These are phyloP conservation scores for Stenichneumon culpator DNA, from an alignment of 2,888 invertebrate genomes.

Conservation along the genomic window DNA sequence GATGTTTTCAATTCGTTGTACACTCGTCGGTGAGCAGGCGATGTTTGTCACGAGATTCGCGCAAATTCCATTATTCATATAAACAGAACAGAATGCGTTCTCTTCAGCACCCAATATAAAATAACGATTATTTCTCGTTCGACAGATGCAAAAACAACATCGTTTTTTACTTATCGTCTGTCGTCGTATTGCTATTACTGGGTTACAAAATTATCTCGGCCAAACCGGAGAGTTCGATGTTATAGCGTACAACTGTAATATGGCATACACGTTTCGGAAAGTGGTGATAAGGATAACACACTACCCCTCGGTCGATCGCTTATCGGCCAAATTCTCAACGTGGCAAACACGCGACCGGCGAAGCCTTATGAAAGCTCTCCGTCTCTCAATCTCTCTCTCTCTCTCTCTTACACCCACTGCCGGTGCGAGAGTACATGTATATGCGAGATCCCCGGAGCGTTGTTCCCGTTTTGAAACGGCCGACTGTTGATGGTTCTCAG, in stretches of 20 bases:
- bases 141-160: constrained; percentile 29
- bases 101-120: neutral
- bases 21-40: neutral
- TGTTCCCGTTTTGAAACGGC: constrained; percentile 66
- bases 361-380: constrained; percentile 56
- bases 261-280: constrained; percentile 13
- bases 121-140: neutral
- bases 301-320: constrained; percentile 35
- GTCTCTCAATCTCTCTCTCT: constrained; percentile 6
- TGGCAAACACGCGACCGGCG: constrained; percentile 40
- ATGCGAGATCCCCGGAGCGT: constrained; percentile 53
- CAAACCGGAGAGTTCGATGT: neutral
- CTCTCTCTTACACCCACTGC: neutral
- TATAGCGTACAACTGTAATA: neutral
- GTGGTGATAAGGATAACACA: constrained; percentile 54
- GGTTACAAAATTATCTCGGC: constrained; percentile 25
- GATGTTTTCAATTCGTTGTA: neutral
- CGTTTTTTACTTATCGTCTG: constrained; percentile 30
- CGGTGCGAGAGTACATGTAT: constrained; percentile 22
- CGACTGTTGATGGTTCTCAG: constrained; percentile 55
- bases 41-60: neutral
- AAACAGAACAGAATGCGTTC: neutral
- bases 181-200: neutral
- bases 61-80: neutral
- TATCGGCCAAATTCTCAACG: constrained; percentile 60